Evolutionary conservation across 53 echinoderm and acorn worm genomes (phyloP).

Genomic region (Luidia sarsii): DNA sequence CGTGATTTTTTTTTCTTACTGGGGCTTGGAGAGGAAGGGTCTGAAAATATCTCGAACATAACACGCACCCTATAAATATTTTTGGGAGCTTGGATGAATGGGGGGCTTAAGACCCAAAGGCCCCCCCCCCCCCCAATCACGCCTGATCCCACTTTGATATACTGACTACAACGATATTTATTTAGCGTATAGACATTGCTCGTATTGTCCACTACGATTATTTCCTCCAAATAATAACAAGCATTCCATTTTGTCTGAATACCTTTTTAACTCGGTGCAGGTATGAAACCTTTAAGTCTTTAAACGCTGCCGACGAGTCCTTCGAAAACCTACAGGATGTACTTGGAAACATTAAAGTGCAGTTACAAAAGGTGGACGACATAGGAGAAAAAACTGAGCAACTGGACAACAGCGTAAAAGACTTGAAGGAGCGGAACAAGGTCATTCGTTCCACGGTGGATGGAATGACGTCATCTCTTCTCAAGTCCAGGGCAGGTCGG

Average conservation of each 20-base stretch:
- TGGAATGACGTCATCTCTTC: conserved; percentile 61
- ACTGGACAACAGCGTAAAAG: conserved; percentile 77
- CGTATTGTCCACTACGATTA: not conserved
- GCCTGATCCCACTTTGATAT: too few relatives aligned
- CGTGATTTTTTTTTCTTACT: too few relatives aligned
- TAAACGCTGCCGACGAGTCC: conserved; percentile 72
- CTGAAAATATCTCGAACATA: too few relatives aligned
- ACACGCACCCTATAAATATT: too few relatives aligned
- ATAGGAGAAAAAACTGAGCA: conserved; percentile 73
- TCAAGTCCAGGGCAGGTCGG: conserved; percentile 41
- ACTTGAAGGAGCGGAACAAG: conserved; percentile 64
- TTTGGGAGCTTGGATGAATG: too few relatives aligned
- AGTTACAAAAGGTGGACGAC: conserved; percentile 74
- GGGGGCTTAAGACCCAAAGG: too few relatives aligned
- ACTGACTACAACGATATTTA: too few relatives aligned
- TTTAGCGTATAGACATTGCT: not conserved
- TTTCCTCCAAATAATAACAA: not conserved
- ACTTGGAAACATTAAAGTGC: conserved; percentile 64
- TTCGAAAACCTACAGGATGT: conserved; percentile 77
- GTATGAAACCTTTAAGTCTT: conserved; percentile 84
- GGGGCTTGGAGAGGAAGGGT: too few relatives aligned
- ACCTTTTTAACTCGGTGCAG: conserved; percentile 12
- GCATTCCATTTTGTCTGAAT: too few relatives aligned
- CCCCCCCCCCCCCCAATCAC: too few relatives aligned
- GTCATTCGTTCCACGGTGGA: conserved; percentile 81